Conservation (phyloP, 1,140 invertebrate genomes). For the Leptoteleia sp. region DNA sequence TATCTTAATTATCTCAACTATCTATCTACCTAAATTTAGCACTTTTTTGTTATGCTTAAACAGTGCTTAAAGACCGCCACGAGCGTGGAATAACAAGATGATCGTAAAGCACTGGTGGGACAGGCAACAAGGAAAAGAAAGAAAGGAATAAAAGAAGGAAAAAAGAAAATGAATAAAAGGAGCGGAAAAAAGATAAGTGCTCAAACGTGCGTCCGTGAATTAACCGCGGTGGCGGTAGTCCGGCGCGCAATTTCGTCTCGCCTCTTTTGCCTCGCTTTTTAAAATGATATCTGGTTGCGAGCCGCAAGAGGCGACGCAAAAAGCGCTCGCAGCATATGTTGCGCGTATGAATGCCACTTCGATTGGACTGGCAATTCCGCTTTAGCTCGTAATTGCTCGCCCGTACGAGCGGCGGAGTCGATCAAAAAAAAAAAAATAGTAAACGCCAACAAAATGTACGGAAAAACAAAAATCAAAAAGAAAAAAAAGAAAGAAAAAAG, state of each 20-base stretch:
- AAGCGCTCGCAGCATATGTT: constrained; percentile 10
- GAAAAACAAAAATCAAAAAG: constrained; percentile 2
- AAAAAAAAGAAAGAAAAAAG: too few species aligned
- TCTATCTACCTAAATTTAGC: too few species aligned
- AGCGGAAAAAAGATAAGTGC: too few species aligned
- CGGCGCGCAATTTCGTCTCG: too few species aligned
- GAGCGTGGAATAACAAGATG: constrained; percentile 5
- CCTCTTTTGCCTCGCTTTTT: too few species aligned
- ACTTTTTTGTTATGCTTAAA: background rate
- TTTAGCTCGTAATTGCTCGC: constrained; percentile 22
- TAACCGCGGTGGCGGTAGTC: too few species aligned
- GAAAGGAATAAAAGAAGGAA: too few species aligned
- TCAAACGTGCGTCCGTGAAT: too few species aligned
- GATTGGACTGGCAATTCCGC: constrained; percentile 16
- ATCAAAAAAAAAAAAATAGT: background rate
- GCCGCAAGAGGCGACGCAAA: constrained; percentile 1
- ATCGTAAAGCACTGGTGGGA: constrained; percentile 2
- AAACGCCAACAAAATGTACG: background rate
- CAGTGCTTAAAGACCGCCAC: background rate
- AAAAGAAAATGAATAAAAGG: too few species aligned
- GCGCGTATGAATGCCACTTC: constrained; percentile 10
- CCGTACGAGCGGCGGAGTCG: constrained; percentile 1
- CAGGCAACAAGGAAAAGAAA: too few species aligned
- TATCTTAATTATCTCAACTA: too few species aligned
- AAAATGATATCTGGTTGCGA: too few species aligned